A percentile compares a stretch with the other conserved stretches of the same genome.
Evolutionary conservation across 2,113 vertebrate species (phyloP).

Genomic region (Serilophus lunatus): DNA sequence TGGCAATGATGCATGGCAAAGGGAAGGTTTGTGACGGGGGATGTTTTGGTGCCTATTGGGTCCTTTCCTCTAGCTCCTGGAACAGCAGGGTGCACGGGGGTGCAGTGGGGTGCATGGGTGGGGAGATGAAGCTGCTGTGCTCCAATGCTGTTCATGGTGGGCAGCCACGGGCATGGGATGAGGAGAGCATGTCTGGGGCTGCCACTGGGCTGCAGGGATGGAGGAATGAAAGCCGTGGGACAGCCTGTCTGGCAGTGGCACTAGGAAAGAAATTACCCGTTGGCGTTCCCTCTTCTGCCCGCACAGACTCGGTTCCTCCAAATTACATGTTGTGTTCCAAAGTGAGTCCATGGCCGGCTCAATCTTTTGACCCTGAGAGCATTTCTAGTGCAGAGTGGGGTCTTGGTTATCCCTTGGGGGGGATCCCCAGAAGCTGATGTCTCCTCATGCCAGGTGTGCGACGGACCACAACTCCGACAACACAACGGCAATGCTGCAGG

Average conservation of each 20-base stretch:
- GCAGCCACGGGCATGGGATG: not conserved
- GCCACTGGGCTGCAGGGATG: not conserved
- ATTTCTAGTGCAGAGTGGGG: not conserved
- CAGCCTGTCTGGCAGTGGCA: fast-evolving
- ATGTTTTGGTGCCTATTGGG: not conserved
- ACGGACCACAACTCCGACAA: slow-evolving; percentile 92
- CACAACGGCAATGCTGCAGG: slow-evolving; percentile 83
- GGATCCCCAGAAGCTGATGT: not conserved
- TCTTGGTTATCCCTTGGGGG: not conserved
- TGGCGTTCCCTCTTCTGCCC: not conserved
- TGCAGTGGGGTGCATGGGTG: not conserved
- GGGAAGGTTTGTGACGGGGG: not conserved
- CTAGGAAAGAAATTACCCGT: not conserved
- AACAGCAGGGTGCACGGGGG: not conserved
- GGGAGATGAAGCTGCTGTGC: fast-evolving
- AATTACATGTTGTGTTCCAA: not conserved
- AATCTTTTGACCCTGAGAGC: not conserved
- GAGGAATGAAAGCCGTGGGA: fast-evolving
- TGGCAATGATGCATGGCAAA: fast-evolving
- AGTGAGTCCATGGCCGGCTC: not conserved
- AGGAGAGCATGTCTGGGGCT: not conserved
- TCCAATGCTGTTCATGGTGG: not conserved
- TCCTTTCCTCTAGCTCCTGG: not conserved
- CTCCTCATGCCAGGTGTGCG: slow-evolving; percentile 77
- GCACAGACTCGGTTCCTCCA: not conserved